Conservation (phyloP, 2,888 invertebrate species). For the Cancer borealis region DNA sequence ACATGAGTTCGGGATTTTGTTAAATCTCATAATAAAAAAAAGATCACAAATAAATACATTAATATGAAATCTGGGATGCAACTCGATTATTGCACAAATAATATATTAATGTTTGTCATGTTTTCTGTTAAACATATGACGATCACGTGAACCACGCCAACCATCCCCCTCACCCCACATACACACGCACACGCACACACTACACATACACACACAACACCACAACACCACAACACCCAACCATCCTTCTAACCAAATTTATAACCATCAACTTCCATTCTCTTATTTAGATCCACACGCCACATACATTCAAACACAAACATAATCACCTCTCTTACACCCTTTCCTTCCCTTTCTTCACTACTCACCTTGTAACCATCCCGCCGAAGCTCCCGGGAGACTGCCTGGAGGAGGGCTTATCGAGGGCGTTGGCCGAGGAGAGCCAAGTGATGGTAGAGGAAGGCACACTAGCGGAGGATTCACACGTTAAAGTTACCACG, state of each 20-base stretch:
- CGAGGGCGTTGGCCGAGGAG: not conserved
- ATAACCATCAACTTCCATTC: not conserved
- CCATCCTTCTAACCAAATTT: not conserved
- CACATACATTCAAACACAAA: not conserved
- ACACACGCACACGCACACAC: too few species aligned
- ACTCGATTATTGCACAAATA: not conserved
- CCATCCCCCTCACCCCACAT: too few species aligned
- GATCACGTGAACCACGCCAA: not conserved
- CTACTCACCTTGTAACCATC: constrained; percentile 43
- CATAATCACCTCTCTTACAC: not conserved
- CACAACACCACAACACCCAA: too few species aligned
- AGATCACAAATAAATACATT: not conserved
- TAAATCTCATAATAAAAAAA: not conserved
- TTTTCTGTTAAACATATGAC: not conserved
- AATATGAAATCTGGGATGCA: not conserved
- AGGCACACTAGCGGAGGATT: constrained; percentile 55
- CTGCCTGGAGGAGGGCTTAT: constrained; percentile 35
- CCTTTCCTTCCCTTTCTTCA: not conserved
- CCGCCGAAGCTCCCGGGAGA: constrained; percentile 49
- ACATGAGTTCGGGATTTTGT: not conserved
- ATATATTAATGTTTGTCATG: constrained; percentile 7
- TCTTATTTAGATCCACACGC: not conserved
- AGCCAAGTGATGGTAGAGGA: constrained; percentile 60
- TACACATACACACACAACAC: too few species aligned
- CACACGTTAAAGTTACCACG: constrained; percentile 58